These are phyloP conservation scores for Podotricha telesiphe DNA, from an alignment of 2,888 invertebrate genomes.

Conservation along the genomic window DNA sequence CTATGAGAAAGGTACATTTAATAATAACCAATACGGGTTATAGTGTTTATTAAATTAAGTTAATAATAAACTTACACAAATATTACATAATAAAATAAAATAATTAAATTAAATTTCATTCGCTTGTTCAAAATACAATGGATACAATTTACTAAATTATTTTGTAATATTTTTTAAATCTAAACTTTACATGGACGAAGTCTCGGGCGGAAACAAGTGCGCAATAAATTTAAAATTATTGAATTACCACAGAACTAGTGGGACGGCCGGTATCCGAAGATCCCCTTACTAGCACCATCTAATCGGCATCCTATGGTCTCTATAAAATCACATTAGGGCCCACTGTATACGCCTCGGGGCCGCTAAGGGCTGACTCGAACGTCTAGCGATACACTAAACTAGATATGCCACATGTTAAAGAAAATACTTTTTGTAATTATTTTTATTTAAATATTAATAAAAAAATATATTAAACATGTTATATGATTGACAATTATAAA, in stretches of 20 bases:
- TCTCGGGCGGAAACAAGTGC: constrained; percentile 27
- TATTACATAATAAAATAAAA: no score
- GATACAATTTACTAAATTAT: no score
- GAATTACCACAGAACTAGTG: constrained; percentile 51
- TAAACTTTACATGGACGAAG: constrained; percentile 4
- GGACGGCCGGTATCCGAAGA: constrained; percentile 44
- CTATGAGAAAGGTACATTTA: no score
- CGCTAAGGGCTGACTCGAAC: constrained; percentile 50
- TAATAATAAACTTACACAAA: no score
- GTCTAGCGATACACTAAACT: constrained; percentile 44
- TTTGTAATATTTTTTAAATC: not conserved
- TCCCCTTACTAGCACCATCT: constrained; percentile 56
- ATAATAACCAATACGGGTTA: no score
- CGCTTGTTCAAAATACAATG: no score
- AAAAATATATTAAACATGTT: not conserved
- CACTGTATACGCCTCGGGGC: constrained; percentile 67
- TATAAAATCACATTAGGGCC: constrained; percentile 79
- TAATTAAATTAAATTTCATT: no score
- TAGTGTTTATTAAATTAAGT: no score
- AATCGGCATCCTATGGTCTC: constrained; percentile 72
- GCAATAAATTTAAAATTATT: constrained; percentile 48
- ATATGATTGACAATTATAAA: no score
- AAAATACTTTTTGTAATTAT: not conserved
- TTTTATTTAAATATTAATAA: not conserved
- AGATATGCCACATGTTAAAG: constrained; percentile 47